Percentiles rank a stretch among this genome's conserved stretches.
phyloP scores from a whole-genome alignment of 2,888 invertebrate genomes.

The Quadriops clusia region DNA sequence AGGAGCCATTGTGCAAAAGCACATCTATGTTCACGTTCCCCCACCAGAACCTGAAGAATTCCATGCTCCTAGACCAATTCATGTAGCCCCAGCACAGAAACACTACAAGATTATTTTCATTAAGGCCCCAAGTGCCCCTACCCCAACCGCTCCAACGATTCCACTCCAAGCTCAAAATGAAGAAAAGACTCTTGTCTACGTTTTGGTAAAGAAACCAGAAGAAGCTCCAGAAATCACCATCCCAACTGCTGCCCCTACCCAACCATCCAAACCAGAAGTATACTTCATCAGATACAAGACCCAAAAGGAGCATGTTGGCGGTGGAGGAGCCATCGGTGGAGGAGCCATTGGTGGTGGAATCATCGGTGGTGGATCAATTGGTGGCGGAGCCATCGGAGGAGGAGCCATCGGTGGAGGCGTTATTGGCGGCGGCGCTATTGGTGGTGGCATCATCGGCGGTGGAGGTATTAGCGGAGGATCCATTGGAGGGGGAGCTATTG shows the following conservation, averaged over 20 bases:
- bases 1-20: slow-evolving; percentile 59
- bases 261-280: slow-evolving; percentile 77
- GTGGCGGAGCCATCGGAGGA: slow-evolving; percentile 20
- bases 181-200: slow-evolving; percentile 79
- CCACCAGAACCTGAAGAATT: slow-evolving; percentile 70
- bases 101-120: slow-evolving; percentile 88
- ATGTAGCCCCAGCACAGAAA: slow-evolving; percentile 62
- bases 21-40: slow-evolving; percentile 80
- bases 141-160: slow-evolving; percentile 65
- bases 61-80: slow-evolving; percentile 48
- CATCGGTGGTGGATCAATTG: slow-evolving; percentile 31
- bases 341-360: slow-evolving; percentile 30
- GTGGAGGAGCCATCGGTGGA: slow-evolving; percentile 22
- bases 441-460: slow-evolving; percentile 4
- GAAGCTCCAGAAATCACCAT: slow-evolving; percentile 43
- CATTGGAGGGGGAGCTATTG: slow-evolving; percentile 5
- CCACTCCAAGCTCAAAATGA: slow-evolving; percentile 69
- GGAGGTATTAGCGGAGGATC: slow-evolving; percentile 7
- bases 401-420: slow-evolving; percentile 11
- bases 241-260: slow-evolving; percentile 64
- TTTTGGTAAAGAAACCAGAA: slow-evolving; percentile 62
- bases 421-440: slow-evolving; percentile 11
- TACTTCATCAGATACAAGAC: slow-evolving; percentile 79
- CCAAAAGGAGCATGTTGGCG: slow-evolving; percentile 38
- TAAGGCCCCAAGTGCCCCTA: slow-evolving; percentile 71